These are phyloP conservation scores for Oophaga sylvatica DNA, from an alignment of 2,797 vertebrate species.

Conservation along the genomic window DNA sequence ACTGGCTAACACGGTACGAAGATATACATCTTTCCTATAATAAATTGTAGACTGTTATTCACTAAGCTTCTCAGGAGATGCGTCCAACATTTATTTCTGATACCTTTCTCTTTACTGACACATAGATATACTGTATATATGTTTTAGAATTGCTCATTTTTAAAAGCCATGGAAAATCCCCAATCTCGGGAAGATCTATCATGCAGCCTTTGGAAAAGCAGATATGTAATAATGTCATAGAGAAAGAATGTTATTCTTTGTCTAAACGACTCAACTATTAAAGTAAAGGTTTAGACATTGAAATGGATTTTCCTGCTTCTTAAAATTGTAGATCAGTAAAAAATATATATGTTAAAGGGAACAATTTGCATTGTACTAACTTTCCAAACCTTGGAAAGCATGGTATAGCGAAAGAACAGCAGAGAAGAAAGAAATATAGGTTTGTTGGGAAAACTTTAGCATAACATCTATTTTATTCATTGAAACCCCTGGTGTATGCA, in stretches of 20 bases:
- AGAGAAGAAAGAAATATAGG: too few relatives aligned
- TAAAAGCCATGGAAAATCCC: background rate
- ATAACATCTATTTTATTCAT: too few relatives aligned
- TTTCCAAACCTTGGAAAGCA: too few relatives aligned
- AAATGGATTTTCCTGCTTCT: too few relatives aligned
- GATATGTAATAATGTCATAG: background rate
- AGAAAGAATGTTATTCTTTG: background rate
- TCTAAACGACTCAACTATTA: background rate
- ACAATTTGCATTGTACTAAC: too few relatives aligned
- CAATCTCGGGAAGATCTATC: background rate
- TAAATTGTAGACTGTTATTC: conserved; percentile 15
- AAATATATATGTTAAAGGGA: too few relatives aligned
- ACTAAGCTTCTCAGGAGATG: conserved; percentile 9
- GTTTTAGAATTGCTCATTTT: background rate
- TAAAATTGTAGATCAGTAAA: too few relatives aligned
- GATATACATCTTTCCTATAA: too few relatives aligned
- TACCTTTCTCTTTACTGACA: background rate
- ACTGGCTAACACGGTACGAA: too few relatives aligned
- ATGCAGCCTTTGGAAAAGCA: background rate
- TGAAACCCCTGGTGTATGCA: too few relatives aligned
- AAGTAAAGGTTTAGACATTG: background rate
- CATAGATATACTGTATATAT: background rate
- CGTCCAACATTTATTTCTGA: background rate
- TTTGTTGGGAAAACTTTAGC: too few relatives aligned
- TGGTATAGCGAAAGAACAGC: too few relatives aligned